Base-by-base conservation (phyloP, 2,797 vertebrate species). In the Psittacula derbiana region DNA sequence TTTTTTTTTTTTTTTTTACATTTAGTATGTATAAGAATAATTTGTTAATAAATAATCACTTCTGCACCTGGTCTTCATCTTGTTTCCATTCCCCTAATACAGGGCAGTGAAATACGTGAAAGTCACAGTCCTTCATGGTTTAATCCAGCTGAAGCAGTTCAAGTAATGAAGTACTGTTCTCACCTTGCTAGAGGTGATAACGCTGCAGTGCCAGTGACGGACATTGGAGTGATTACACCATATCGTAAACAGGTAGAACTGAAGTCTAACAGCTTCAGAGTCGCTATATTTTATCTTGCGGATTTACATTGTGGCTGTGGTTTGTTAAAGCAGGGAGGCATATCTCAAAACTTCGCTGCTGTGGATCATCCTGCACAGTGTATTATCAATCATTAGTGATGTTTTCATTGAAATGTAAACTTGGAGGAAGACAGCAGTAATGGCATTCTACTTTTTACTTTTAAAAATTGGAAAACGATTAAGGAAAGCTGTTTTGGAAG, bases 101-200 rank as follows among this genome's bases (percentile, higher is more conserved):
- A 99, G 99, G 99, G 99, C 53, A 98, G 30, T 11, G 99, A 99
- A 97, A 98, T 98, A 93, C 98, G 99, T 21, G 99, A 99, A 96
- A 98, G 99, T 44, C 97, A 49, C 69, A 99, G 98, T 95, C 99
- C 98, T 1, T 99, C 99, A 0, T 99, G 99, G 99, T 99, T 99
- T 96, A 99, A 99, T 95, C 98, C 99, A 5, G 96, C 97, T 3
- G 99, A 99, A 92, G 99, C 99, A 1, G 99, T 99, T 55, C 99
- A 99, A 90, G 98, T 98, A 62, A 99, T 99, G 99, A 96, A 98
- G 40, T 99, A 99, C 97, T 99, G 99, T 96, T 99, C 98, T 96
- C 98, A 99, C 31, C 98, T 99, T 81, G 97, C 98, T 58, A 98
- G 98, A 96, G 98, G 97, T 82, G 96, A 98, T 67, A 98, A 97